phyloP scores from a whole-genome alignment of 2,113 vertebrate species.

The Indri indri region DNA sequence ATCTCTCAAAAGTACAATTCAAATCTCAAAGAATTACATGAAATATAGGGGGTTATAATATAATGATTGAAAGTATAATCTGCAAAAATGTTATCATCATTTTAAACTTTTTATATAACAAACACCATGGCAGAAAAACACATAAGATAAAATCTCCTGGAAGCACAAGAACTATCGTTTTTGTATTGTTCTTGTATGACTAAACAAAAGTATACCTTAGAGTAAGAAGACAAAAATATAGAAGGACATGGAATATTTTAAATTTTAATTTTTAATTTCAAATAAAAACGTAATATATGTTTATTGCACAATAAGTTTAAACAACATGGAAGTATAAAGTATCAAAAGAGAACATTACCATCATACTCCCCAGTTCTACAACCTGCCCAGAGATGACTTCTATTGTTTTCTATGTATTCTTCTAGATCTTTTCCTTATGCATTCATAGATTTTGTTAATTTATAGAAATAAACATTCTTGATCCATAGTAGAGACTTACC shows the following conservation, averaged over 20 bases:
- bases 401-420: not conserved
- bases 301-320: not conserved
- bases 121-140: not conserved
- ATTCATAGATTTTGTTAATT: not conserved
- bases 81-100: not conserved
- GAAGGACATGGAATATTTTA: not conserved
- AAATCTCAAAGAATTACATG: not conserved
- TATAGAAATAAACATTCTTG: not conserved
- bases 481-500: not conserved
- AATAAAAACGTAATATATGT: not conserved
- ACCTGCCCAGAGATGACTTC: not conserved
- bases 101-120: not conserved
- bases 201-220: not conserved
- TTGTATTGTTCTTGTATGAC: too few species aligned
- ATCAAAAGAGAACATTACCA: not conserved
- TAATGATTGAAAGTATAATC: not conserved
- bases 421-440: not conserved
- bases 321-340: not conserved
- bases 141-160: not conserved
- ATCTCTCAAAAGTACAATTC: not conserved
- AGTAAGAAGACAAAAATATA: not conserved
- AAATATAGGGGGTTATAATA: not conserved
- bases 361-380: not conserved
- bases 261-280: not conserved
- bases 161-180: not conserved